phyloP scores from a whole-genome alignment of 2,888 invertebrate genomes.

The Nemurella pictetii region DNA sequence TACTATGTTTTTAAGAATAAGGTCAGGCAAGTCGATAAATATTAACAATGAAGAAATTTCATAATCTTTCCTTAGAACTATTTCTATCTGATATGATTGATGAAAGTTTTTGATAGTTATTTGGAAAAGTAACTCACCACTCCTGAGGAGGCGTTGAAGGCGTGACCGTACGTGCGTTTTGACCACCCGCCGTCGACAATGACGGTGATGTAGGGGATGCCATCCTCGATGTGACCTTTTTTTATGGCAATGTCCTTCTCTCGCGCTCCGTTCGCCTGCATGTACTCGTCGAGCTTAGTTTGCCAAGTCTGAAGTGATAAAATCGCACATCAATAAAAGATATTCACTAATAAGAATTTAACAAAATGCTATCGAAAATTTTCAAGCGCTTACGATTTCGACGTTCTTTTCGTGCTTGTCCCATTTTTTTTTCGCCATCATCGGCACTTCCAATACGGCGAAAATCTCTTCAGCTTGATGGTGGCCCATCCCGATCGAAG shows the following conservation, averaged over 20 bases:
- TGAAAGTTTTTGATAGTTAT: no score
- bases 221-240: neutral
- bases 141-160: conserved; percentile 12
- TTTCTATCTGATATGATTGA: no score
- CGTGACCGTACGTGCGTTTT: neutral
- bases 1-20: no score
- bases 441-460: conserved; percentile 21
- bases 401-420: conserved; percentile 24
- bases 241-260: neutral
- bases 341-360: no score
- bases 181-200: conserved; percentile 23
- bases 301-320: neutral
- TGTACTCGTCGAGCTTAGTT: neutral
- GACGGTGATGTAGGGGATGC: neutral
- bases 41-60: no score
- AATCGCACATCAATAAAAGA: neutral
- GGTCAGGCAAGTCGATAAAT: no score
- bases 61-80: no score
- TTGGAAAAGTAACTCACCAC: no score
- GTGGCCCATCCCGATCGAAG: conserved; percentile 31
- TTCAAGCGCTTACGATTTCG: neutral
- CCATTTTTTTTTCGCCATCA: conserved; percentile 24
- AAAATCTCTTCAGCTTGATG: conserved; percentile 32
- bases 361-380: no score
- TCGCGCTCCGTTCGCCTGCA: neutral